phyloP scores from a whole-genome alignment of 2,888 invertebrate species.

The Leucophenga montana region DNA sequence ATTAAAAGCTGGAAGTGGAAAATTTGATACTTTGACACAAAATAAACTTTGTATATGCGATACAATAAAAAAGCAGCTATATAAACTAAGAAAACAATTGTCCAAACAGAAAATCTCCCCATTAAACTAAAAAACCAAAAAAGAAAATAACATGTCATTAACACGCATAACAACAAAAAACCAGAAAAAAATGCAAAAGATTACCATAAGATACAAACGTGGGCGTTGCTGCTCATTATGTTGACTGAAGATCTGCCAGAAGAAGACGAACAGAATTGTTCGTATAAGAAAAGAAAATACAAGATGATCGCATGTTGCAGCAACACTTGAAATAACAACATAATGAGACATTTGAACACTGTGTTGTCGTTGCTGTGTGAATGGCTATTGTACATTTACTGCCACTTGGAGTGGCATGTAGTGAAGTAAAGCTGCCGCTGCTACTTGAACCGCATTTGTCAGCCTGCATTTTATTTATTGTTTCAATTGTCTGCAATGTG shows the following conservation, averaged over 20 bases:
- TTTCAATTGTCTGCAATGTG: conserved; percentile 8
- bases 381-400: neutral
- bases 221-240: conserved; percentile 25
- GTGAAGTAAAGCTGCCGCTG: neutral
- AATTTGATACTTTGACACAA: conserved; percentile 29
- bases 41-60: conserved; percentile 22
- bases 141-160: conserved; percentile 48
- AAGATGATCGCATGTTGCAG: conserved; percentile 19
- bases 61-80: conserved; percentile 32
- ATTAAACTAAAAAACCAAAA: conserved; percentile 24
- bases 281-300: neutral
- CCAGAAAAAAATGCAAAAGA: conserved; percentile 33
- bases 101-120: conserved; percentile 46
- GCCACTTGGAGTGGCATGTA: neutral
- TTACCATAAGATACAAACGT: conserved; percentile 2
- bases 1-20: conserved; percentile 32
- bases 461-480: conserved; percentile 20
- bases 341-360: conserved; percentile 24
- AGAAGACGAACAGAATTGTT: neutral
- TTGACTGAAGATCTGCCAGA: neutral
- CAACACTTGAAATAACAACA: conserved; percentile 25
- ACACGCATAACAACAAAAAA: conserved; percentile 34
- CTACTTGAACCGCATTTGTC: conserved; percentile 9
- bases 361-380: conserved; percentile 17
- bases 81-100: conserved; percentile 55